phyloP scores from a whole-genome alignment of 2,888 invertebrate species.

The Timema podura region DNA sequence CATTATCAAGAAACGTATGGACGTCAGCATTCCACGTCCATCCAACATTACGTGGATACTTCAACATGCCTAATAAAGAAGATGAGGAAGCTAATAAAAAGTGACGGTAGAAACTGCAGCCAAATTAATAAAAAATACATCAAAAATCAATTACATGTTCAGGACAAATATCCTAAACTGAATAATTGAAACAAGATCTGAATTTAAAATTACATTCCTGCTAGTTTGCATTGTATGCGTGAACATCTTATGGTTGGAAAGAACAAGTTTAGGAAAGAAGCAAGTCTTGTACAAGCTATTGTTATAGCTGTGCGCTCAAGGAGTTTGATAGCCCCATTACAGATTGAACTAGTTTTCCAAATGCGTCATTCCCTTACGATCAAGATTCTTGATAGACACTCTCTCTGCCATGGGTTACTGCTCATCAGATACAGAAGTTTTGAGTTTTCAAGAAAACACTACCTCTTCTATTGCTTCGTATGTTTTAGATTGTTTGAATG shows the following conservation, averaged over 20 bases:
- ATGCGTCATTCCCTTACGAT: not conserved
- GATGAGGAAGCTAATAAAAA: not conserved
- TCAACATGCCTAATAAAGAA: not conserved
- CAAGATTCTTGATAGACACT: constrained; percentile 5
- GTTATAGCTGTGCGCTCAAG: not conserved
- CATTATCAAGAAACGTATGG: too few species aligned
- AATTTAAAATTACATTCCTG: not conserved
- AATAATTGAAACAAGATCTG: not conserved
- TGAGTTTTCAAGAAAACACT: not conserved
- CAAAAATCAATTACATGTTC: not conserved
- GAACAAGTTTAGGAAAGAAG: not conserved
- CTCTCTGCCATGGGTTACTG: not conserved
- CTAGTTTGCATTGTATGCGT: not conserved
- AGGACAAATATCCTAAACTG: not conserved
- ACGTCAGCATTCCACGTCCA: too few species aligned
- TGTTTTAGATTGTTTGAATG: not conserved
- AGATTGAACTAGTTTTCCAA: not conserved
- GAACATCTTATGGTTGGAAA: not conserved
- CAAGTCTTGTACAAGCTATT: not conserved
- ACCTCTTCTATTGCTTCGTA: not conserved
- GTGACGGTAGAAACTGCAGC: not conserved
- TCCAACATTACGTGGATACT: not conserved
- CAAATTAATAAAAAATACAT: not conserved
- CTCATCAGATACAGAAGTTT: not conserved
- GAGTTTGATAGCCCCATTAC: not conserved